Conservation (phyloP, 1,140 invertebrate species). For the Drosophila malerkotliana region DNA sequence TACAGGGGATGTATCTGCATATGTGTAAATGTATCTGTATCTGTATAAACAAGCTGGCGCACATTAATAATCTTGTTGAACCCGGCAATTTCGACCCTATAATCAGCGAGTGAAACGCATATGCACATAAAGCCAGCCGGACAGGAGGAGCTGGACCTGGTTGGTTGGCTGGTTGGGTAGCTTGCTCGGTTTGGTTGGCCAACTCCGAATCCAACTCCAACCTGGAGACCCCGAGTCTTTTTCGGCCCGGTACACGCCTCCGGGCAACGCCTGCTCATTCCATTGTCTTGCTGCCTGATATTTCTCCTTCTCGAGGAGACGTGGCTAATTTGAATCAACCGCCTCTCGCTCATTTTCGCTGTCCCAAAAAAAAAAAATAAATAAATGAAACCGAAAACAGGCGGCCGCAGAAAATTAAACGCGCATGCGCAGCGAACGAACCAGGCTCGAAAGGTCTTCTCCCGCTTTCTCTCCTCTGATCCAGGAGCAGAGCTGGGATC, state of each 20-base stretch:
- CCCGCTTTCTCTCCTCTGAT: not conserved
- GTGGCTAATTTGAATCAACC: conserved; percentile 81
- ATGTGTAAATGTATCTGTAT: conserved; percentile 30
- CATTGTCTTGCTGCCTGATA: conserved; percentile 78
- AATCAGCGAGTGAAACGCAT: conserved; percentile 80
- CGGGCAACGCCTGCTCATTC: conserved; percentile 77
- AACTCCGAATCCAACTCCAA: conserved; percentile 20
- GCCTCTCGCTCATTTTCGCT: conserved; percentile 80
- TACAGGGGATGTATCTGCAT: conserved; percentile 13
- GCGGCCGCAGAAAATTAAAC: conserved; percentile 69
- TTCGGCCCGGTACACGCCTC: conserved; percentile 73
- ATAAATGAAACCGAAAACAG: conserved; percentile 72
- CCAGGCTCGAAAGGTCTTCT: conserved; percentile 5
- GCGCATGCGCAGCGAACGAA: conserved; percentile 65
- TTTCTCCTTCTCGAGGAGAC: conserved; percentile 65
- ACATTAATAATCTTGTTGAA: conserved; percentile 82
- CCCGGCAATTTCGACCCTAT: conserved; percentile 80
- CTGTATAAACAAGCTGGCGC: conserved; percentile 66
- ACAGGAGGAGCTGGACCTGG: conserved; percentile 30
- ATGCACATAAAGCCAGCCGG: conserved; percentile 72
- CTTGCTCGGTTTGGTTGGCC: conserved; percentile 21
- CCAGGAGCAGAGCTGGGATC: conserved; percentile 13
- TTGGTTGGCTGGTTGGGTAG: conserved; percentile 59
- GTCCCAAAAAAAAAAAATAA: conserved; percentile 57
- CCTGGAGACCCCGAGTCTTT: conserved; percentile 32